Evolutionary conservation across 2,113 vertebrate species (phyloP).

Genomic region (Myrmophylax atrothorax): DNA sequence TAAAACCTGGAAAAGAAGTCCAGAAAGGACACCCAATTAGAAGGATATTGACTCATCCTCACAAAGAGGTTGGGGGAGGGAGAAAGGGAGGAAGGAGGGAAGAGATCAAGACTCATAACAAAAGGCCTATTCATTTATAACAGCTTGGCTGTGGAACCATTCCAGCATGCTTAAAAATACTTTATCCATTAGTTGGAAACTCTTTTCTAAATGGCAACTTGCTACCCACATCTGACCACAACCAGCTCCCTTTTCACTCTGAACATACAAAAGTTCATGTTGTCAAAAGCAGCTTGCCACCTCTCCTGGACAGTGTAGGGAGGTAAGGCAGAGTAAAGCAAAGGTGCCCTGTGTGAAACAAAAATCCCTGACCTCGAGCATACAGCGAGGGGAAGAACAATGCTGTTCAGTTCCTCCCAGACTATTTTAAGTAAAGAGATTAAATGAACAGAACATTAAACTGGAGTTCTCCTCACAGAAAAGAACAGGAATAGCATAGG

Average conservation of each 20-base stretch:
- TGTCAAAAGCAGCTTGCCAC: slow-evolving; percentile 24
- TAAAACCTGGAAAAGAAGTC: slow-evolving; percentile 54
- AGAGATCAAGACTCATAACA: slow-evolving; percentile 61
- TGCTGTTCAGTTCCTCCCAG: slow-evolving; percentile 18
- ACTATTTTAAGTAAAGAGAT: slow-evolving; percentile 37
- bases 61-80: not conserved
- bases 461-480: not conserved
- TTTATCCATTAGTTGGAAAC: slow-evolving; percentile 22
- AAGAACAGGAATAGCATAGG: not conserved
- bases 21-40: slow-evolving; percentile 65
- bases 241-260: slow-evolving; percentile 27
- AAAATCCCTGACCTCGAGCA: slow-evolving; percentile 15
- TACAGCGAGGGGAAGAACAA: not conserved
- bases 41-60: slow-evolving; percentile 39
- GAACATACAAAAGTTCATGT: not conserved
- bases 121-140: slow-evolving; percentile 63
- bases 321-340: not conserved
- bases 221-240: slow-evolving; percentile 24
- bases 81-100: slow-evolving; percentile 59
- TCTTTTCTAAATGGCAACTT: slow-evolving; percentile 26
- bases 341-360: not conserved
- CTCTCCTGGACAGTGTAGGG: not conserved
- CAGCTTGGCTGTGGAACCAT: slow-evolving; percentile 57
- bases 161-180: slow-evolving; percentile 60
- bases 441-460: not conserved